phyloP scores from a whole-genome alignment of 2,888 invertebrate genomes.

The Tipula helvola region DNA sequence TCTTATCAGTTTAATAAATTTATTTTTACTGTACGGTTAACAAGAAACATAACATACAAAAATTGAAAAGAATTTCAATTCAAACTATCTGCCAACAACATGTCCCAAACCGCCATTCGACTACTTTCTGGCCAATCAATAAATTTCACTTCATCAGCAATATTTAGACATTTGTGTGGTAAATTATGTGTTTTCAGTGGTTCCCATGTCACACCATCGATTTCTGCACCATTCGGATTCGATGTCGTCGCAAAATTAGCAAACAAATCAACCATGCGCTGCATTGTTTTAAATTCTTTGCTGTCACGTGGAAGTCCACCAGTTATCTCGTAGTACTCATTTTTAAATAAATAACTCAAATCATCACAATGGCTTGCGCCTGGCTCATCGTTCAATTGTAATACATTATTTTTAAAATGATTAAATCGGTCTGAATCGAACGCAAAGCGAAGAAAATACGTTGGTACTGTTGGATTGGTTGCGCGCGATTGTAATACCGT shows the following conservation, averaged over 20 bases:
- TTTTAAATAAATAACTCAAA: conserved; percentile 38
- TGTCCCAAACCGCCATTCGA: not conserved
- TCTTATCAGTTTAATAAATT: too few relatives aligned
- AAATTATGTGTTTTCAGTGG: not conserved
- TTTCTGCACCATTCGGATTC: conserved; percentile 24
- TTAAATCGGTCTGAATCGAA: conserved; percentile 25
- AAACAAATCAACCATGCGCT: conserved; percentile 38
- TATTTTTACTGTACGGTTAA: too few relatives aligned
- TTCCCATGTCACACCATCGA: not conserved
- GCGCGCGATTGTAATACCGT: conserved; percentile 25
- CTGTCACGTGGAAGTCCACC: too few relatives aligned
- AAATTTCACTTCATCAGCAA: not conserved
- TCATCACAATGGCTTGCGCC: conserved; percentile 13
- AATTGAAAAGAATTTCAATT: not conserved
- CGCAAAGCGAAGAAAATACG: conserved; percentile 32
- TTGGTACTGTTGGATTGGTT: conserved; percentile 24
- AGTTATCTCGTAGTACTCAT: conserved; percentile 7
- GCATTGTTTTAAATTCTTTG: too few relatives aligned
- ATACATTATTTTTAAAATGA: not conserved
- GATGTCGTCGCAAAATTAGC: conserved; percentile 48
- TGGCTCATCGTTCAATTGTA: conserved; percentile 22
- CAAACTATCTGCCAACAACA: not conserved
- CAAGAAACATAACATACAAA: not conserved
- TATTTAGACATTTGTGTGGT: not conserved
- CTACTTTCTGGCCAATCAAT: not conserved